Base-by-base conservation (phyloP, 2,113 vertebrate species). In the Sus scrofa region DNA sequence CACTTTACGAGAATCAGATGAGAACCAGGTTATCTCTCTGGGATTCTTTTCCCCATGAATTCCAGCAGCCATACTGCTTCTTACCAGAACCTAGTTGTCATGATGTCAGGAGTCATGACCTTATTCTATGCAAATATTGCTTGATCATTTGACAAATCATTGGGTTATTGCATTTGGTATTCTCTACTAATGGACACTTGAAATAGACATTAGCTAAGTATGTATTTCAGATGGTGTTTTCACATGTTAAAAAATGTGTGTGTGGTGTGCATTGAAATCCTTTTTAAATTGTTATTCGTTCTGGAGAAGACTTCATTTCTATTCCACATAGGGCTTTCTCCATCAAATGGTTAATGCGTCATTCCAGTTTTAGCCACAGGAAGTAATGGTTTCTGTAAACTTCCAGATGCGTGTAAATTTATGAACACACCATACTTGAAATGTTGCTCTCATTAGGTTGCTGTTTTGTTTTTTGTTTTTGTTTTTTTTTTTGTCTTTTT, bases 401-500 rank as follows among this genome's bases (percentile, higher is more conserved):
- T 86, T 90, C 75, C 85, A 65, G 30, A 19, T 87, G 52, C 68
- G 32, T 82, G 67, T 87, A 32, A 93, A 71, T 91, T 74, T 58
- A 65, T 70, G 30, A 95, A 87, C 60, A 56, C 37, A 12, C 24
- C 32, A 7, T 68, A 70, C 70, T 90, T 89, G 74, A 95, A 95
- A 63, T 63, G 54, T 56, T 60, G 68, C n/a, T 93, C 14, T 74
- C 90, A n/a, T 63, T 60, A 78, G 73, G 18, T 93, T 95, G 24
- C 54, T 86, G 86, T 74, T 95, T 44, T 44, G 4, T 44, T 44
- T 44, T 44, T 44, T 44, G n/a, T n/a, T n/a, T n/a, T n/a, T n/a
- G n/a, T n/a, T 44, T 44, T 44, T 44, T 44, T 44, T 44, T 44
- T 44, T 4, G 44, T 44, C 44, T 44, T 44, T 44, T 44, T 44